Conservation (phyloP, 2,797 vertebrate genomes). For the Eospalax fontanierii region DNA sequence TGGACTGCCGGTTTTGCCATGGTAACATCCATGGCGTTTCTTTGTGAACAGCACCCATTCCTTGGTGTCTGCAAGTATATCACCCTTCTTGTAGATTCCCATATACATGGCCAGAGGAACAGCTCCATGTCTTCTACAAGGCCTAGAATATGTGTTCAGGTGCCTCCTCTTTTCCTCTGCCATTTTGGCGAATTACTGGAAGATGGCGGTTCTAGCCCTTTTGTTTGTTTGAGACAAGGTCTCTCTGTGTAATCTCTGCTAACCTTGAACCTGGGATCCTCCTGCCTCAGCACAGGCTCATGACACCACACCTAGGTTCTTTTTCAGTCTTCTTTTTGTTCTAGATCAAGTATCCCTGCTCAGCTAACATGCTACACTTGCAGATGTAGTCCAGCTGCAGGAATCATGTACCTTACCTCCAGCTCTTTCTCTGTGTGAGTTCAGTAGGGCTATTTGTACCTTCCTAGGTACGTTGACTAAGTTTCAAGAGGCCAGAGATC, state of each 20-base stretch:
- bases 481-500: background rate
- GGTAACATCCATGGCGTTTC: background rate
- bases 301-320: background rate
- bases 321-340: background rate
- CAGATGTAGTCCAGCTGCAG: background rate
- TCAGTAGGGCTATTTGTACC: background rate
- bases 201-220: background rate
- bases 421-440: background rate
- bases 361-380: too few relatives aligned
- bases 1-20: background rate
- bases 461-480: fast-evolving
- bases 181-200: background rate
- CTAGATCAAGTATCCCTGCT: background rate
- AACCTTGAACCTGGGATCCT: background rate
- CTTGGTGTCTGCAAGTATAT: too few relatives aligned
- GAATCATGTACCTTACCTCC: fast-evolving
- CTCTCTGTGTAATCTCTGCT: background rate
- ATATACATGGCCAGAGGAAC: background rate
- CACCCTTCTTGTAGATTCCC: background rate
- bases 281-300: background rate
- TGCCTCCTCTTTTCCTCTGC: too few relatives aligned
- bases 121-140: background rate
- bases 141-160: background rate
- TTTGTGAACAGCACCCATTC: background rate
- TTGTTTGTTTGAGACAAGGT: background rate